Evolutionary conservation across 2,797 vertebrate genomes (phyloP).

Genomic region (Enteromius mattozi): DNA sequence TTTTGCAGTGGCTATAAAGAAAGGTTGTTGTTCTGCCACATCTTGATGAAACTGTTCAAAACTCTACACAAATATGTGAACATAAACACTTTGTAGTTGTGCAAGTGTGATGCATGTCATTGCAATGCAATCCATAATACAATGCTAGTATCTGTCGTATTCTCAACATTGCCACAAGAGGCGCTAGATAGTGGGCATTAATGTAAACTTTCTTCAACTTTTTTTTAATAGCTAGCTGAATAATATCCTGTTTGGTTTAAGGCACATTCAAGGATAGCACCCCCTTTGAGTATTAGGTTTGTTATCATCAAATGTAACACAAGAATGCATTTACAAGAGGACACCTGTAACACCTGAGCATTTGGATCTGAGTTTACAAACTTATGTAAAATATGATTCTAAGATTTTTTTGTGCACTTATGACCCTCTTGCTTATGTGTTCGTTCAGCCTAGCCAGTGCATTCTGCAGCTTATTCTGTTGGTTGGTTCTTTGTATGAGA

Average conservation of each 20-base stretch:
- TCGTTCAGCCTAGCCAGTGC: not conserved
- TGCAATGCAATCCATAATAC: not conserved
- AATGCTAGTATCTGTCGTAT: not conserved
- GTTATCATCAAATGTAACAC: not conserved
- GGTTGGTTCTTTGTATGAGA: slow-evolving; percentile 5
- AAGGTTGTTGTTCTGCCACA: not conserved
- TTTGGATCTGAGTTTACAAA: not conserved
- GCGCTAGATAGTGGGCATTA: not conserved
- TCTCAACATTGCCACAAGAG: not conserved
- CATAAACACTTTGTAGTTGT: not conserved
- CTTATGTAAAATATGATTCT: too few relatives aligned
- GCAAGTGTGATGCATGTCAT: not conserved
- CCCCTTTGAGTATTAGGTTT: not conserved
- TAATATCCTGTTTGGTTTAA: not conserved
- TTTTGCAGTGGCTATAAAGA: not conserved
- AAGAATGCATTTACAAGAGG: not conserved
- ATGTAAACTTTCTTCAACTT: too few relatives aligned
- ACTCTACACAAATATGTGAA: not conserved
- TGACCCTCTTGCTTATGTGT: not conserved
- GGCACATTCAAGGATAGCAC: not conserved
- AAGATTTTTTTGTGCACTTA: not conserved
- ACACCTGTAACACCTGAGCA: not conserved
- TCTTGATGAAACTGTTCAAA: not conserved
- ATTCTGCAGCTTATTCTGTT: not conserved
- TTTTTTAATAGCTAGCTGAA: not conserved